Percentiles rank a stretch among this genome's conserved stretches.
Evolutionary conservation across 2,888 invertebrate species (phyloP).

Genomic region (Diadegma fenestrale): DNA sequence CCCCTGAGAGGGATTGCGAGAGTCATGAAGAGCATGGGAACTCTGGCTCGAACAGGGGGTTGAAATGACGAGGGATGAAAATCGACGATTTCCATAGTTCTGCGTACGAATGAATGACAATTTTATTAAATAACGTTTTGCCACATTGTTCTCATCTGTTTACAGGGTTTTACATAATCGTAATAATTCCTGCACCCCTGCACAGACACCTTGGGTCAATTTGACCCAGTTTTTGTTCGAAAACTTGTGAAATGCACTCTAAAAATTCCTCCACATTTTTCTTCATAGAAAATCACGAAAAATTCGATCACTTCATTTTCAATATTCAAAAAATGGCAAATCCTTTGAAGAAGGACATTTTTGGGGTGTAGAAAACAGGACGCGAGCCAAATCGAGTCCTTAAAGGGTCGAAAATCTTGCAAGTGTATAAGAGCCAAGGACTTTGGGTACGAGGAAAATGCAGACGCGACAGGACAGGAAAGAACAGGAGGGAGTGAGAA

Average conservation of each 20-base stretch:
- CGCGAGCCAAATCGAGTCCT: neutral
- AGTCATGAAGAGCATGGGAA: neutral
- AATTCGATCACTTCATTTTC: neutral
- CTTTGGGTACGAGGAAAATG: constrained; percentile 16
- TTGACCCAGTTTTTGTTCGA: neutral
- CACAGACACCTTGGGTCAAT: neutral
- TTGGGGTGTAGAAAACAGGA: too few species aligned
- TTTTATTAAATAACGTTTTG: constrained; percentile 67
- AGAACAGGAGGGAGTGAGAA: neutral
- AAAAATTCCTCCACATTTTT: neutral
- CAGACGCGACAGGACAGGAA: neutral
- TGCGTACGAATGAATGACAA: constrained; percentile 67
- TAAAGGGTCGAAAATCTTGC: neutral
- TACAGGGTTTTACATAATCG: neutral
- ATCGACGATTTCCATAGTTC: constrained; percentile 22
- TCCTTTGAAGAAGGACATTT: too few species aligned
- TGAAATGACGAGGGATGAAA: constrained; percentile 37
- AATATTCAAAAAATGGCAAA: too few species aligned
- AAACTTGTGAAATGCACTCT: neutral
- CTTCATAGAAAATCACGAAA: neutral
- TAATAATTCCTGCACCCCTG: neutral
- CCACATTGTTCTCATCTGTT: neutral
- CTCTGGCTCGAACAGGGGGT: neutral
- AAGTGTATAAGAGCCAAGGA: constrained; percentile 43
- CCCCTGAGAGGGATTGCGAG: constrained; percentile 6